A percentile compares a stretch with the other conserved stretches of the same genome.
phyloP scores from a whole-genome alignment of 2,797 vertebrate genomes.

The Catostomus latipinnis region DNA sequence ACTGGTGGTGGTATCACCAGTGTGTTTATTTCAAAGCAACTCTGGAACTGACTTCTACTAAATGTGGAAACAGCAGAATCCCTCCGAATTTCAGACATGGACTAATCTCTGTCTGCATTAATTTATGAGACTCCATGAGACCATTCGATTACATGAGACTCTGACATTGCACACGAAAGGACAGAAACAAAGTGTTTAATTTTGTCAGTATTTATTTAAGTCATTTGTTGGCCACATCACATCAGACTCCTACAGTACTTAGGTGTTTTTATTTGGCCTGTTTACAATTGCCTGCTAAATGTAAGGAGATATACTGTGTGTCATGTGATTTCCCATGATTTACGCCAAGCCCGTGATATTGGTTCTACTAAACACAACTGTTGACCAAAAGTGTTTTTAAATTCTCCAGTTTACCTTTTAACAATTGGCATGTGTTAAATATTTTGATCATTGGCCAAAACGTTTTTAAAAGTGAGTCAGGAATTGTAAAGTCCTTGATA shows the following conservation, averaged over 20 bases:
- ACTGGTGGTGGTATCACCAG: neutral
- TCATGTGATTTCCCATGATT: neutral
- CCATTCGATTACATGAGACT: too few species aligned
- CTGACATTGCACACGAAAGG: too few species aligned
- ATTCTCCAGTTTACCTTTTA: too few species aligned
- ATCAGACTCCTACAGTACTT: neutral
- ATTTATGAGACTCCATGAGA: neutral
- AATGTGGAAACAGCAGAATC: neutral
- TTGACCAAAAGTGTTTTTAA: too few species aligned
- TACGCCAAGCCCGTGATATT: neutral
- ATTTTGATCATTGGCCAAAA: too few species aligned
- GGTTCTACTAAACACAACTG: neutral
- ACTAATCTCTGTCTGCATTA: constrained; percentile 7
- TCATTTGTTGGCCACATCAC: constrained; percentile 10
- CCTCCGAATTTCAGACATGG: neutral
- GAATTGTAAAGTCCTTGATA: too few species aligned
- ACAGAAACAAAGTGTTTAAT: neutral
- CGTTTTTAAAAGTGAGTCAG: too few species aligned
- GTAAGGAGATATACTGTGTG: constrained; percentile 3
- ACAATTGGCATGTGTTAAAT: too few species aligned
- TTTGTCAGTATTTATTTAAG: neutral
- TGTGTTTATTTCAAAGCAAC: neutral
- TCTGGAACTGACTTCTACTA: neutral
- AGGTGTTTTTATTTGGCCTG: neutral
- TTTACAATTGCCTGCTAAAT: neutral